Percentiles rank a stretch among this genome's conserved stretches.
These are phyloP conservation scores for Cataglyphis livida DNA, from an alignment of 2,888 invertebrate genomes.

Conservation along the genomic window DNA sequence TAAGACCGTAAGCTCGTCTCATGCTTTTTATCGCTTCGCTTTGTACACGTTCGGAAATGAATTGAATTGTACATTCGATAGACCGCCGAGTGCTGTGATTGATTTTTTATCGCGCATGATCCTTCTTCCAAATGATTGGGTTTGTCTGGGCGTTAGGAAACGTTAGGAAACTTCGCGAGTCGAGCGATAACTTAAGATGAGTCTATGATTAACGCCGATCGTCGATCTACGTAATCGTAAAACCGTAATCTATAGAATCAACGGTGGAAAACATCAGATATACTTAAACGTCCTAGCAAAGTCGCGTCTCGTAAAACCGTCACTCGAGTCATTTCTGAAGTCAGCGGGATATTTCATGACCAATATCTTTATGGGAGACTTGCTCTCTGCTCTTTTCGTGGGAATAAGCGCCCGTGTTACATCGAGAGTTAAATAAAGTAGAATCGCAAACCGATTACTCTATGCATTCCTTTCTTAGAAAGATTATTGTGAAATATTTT, in stretches of 20 bases:
- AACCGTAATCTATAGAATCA: constrained; percentile 47
- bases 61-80: constrained; percentile 40
- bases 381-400: not conserved
- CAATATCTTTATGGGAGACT: not conserved
- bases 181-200: constrained; percentile 38
- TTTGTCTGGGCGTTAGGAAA: too few species aligned
- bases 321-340: constrained; percentile 37
- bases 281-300: constrained; percentile 51
- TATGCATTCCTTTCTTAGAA: not conserved
- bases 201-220: constrained; percentile 8
- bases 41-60: not conserved
- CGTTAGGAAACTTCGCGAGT: constrained; percentile 20
- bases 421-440: not conserved
- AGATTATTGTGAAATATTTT: not conserved
- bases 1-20: not conserved
- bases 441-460: not conserved
- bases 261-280: constrained; percentile 42
- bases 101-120: constrained; percentile 52
- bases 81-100: constrained; percentile 48
- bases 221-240: constrained; percentile 28
- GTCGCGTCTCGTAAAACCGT: constrained; percentile 55
- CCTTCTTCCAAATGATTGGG: constrained; percentile 51
- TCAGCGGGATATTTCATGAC: constrained; percentile 12
- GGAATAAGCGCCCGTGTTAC: not conserved
- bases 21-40: constrained; percentile 8